Evolutionary conservation across 1,140 invertebrate genomes (phyloP).

Genomic region (Hormaphis cornu): DNA sequence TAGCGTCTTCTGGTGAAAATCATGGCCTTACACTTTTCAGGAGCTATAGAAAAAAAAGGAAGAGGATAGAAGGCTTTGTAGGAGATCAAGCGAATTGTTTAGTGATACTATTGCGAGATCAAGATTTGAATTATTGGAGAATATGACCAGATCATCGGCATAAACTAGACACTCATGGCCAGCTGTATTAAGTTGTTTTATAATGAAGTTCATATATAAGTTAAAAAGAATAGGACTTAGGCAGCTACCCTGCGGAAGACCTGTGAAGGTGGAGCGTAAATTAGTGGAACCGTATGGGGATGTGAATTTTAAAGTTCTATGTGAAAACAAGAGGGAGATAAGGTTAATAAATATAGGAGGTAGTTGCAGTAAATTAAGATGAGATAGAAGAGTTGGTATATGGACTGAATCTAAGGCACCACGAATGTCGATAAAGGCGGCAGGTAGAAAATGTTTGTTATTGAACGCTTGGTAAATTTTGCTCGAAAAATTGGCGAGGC

Average conservation of each 20-base stretch:
- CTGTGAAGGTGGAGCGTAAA: background rate
- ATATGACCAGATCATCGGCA: no score
- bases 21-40: no score
- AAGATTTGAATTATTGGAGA: background rate
- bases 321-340: background rate
- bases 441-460: background rate
- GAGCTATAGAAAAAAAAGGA: no score
- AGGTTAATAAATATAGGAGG: background rate
- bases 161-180: no score
- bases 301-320: background rate
- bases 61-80: background rate
- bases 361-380: background rate
- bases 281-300: background rate
- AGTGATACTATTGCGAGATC: no score
- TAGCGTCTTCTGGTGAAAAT: no score
- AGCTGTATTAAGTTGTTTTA: background rate
- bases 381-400: background rate
- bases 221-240: no score
- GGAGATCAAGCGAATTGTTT: no score
- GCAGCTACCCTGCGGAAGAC: no score
- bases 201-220: background rate
- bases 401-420: no score
- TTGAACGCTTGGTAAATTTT: background rate
- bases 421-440: background rate
- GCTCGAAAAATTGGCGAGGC: no score